These are phyloP conservation scores for Hypena proboscidalis DNA, from an alignment of 2,888 invertebrate species.

Conservation along the genomic window DNA sequence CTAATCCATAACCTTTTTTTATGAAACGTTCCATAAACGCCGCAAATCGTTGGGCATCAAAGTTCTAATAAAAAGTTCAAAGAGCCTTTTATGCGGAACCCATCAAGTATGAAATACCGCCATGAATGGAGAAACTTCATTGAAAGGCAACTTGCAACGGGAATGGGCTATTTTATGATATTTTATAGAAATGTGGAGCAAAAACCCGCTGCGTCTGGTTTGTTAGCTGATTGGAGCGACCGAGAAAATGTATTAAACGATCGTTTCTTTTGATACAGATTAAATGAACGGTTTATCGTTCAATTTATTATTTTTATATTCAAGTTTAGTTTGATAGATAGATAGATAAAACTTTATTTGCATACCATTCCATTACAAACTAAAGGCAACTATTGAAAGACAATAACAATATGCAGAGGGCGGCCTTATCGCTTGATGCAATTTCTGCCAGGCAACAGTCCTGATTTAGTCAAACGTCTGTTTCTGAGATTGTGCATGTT, in stretches of 20 bases:
- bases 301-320: no score
- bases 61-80: slow-evolving; percentile 30
- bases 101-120: slow-evolving; percentile 34
- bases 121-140: slow-evolving; percentile 21
- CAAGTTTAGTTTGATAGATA: no score
- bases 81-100: slow-evolving; percentile 23
- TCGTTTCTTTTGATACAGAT: background rate
- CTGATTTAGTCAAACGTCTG: no score
- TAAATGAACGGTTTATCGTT: no score
- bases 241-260: background rate
- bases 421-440: no score
- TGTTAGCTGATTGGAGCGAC: slow-evolving; percentile 3
- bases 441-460: no score
- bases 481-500: no score
- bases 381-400: no score
- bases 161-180: slow-evolving; percentile 2
- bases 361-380: no score
- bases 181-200: slow-evolving; percentile 9
- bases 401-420: no score
- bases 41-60: slow-evolving; percentile 18
- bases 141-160: slow-evolving; percentile 13
- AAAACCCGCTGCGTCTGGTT: slow-evolving; percentile 7
- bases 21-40: slow-evolving; percentile 5
- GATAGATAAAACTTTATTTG: no score
- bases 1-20: no score